These are phyloP conservation scores for Hyppa rectilinea DNA, from an alignment of 2,888 invertebrate species.

Conservation along the genomic window DNA sequence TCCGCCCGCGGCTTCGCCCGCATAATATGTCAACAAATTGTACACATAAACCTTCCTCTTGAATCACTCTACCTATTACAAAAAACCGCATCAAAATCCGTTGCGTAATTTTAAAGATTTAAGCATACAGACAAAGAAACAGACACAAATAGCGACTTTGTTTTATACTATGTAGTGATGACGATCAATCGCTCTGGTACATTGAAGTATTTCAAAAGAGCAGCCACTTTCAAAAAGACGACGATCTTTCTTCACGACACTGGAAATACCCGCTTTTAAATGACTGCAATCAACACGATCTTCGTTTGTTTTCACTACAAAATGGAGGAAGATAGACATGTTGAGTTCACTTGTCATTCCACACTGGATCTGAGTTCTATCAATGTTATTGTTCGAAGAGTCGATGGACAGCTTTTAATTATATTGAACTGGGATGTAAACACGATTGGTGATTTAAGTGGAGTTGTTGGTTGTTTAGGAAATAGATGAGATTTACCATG, in stretches of 20 bases:
- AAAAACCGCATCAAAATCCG: too few relatives aligned
- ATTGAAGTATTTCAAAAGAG: neutral
- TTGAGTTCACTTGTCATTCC: slow-evolving; percentile 48
- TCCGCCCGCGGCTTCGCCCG: too few relatives aligned
- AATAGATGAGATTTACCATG: slow-evolving; percentile 11
- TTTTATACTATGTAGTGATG: too few relatives aligned
- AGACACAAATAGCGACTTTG: too few relatives aligned
- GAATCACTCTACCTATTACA: too few relatives aligned
- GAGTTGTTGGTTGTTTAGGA: slow-evolving; percentile 5
- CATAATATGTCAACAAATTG: too few relatives aligned
- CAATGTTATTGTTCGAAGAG: slow-evolving; percentile 28
- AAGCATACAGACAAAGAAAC: too few relatives aligned
- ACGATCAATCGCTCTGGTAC: neutral
- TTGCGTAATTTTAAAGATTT: too few relatives aligned
- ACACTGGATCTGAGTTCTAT: slow-evolving; percentile 42
- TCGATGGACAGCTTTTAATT: slow-evolving; percentile 38
- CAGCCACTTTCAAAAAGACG: neutral
- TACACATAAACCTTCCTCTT: too few relatives aligned
- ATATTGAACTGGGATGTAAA: slow-evolving; percentile 17
- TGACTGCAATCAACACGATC: slow-evolving; percentile 30
- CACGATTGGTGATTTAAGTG: slow-evolving; percentile 14
- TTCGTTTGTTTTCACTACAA: slow-evolving; percentile 10
- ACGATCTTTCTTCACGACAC: neutral
- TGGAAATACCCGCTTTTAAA: slow-evolving; percentile 2
- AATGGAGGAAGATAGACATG: slow-evolving; percentile 22